Conservation (phyloP, 2,888 invertebrate genomes). For the Eupithecia vulgata region DNA sequence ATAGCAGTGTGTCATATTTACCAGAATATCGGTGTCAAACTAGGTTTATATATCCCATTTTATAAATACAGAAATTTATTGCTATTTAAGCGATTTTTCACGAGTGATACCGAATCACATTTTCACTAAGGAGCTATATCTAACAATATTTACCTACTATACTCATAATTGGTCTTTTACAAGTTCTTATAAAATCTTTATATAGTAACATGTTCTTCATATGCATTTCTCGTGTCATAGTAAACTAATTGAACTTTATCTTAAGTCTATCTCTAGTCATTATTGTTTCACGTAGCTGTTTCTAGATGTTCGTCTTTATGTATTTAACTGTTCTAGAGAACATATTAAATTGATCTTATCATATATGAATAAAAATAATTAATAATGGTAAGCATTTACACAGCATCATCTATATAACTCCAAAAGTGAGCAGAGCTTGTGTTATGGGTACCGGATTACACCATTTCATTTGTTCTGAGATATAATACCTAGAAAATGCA, state of each 20-base stretch:
- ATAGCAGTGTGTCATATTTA: conserved; percentile 41
- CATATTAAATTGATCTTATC: conserved; percentile 44
- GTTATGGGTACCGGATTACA: not conserved
- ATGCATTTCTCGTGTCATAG: conserved; percentile 32
- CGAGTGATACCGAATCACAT: not conserved
- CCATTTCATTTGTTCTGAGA: not conserved
- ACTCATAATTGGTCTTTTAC: conserved; percentile 14
- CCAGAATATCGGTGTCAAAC: conserved; percentile 64
- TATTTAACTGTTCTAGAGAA: conserved; percentile 40
- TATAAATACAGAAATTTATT: conserved; percentile 14
- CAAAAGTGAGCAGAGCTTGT: not conserved
- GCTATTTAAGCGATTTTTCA: conserved; percentile 2
- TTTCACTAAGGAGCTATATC: not conserved
- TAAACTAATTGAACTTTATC: conserved; percentile 33
- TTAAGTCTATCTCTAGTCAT: conserved; percentile 70
- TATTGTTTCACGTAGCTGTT: conserved; percentile 65
- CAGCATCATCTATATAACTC: not conserved
- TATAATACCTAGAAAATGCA: not conserved
- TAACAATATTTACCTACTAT: conserved; percentile 14
- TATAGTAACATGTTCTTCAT: conserved; percentile 19
- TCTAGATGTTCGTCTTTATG: conserved; percentile 58
- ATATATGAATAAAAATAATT: not conserved
- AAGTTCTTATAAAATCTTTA: conserved; percentile 22
- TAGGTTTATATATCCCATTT: conserved; percentile 53
- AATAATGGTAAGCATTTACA: not conserved